Base-by-base conservation (phyloP, 2,113 vertebrate genomes). In the Syngnathus floridae region DNA sequence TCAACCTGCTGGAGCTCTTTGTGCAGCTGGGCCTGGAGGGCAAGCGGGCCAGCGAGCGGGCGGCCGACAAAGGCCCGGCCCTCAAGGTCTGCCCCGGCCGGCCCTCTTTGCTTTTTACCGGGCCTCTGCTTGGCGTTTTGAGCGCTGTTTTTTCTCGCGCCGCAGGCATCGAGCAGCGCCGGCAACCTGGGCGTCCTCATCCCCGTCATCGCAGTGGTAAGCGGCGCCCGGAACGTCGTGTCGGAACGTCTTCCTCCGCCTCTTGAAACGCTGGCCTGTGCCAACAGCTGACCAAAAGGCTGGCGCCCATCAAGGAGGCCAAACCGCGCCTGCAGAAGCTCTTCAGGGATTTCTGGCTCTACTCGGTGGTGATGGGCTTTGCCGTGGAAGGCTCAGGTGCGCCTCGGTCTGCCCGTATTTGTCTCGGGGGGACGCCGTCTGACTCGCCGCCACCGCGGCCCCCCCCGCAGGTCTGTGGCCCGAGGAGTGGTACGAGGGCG, bases 321-420 rank as follows among this genome's bases (percentile, higher is more conserved):
- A 98, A 98, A 67, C 94, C 96, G 0, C 90, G 97, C 63, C 79
- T 99, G 70, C 97, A 99, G 82, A 99, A 99, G 84, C 93, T 98
- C 77, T 99, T 99, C 89, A 89, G 97, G 0, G 96, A 99, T 82
- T 99, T 99, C 81, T 98, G 97, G 97, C 88, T 99, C 22, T 98
- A 99, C 81, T 99, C 96, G 0, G 96, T 99, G 3, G 92, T 99
- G 71, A 99, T 99, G 97, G 97, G 97, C 5, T 99, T 99, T 41
- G 95, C 97, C 1, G 95, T 98, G 73, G 96, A 99, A 71, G 97
- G 95, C 35, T 99, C 97, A 92, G 97, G 97, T 98, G 48, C 7
- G 54, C 10, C 7, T 36, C 4, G 1, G 14, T 11, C 5, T 35
- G 6, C 1, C 13, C 13, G 1, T 45, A 10, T 21, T 38, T 51